These are phyloP conservation scores for Adelosebastes latens DNA, from an alignment of 2,797 vertebrate genomes.

Conservation along the genomic window DNA sequence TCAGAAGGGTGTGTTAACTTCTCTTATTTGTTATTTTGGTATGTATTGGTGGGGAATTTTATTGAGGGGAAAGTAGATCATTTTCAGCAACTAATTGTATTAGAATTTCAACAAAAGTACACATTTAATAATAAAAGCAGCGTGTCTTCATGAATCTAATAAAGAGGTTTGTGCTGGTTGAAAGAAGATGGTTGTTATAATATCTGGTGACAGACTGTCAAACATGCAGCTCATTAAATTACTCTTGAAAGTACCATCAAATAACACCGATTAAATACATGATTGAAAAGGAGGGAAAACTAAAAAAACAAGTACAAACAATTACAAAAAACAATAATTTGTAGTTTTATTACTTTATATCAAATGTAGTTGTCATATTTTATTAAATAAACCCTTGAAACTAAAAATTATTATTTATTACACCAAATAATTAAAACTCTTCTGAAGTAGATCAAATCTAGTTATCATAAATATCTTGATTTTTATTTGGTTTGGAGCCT, in stretches of 20 bases:
- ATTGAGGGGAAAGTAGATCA: not conserved
- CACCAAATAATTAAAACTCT: not conserved
- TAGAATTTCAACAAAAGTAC: not conserved
- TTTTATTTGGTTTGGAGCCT: not conserved
- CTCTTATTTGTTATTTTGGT: not conserved
- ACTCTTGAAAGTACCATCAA: not conserved
- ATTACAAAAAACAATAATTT: not conserved
- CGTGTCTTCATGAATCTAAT: not conserved
- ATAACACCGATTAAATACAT: not conserved
- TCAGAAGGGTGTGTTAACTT: not conserved
- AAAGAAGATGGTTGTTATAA: not conserved
- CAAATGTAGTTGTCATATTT: not conserved
- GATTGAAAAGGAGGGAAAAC: not conserved
- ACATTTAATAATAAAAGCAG: not conserved
- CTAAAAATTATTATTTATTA: constrained; percentile 1
- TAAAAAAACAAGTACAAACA: not conserved
- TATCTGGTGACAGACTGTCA: not conserved
- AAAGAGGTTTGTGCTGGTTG: not conserved
- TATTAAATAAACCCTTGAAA: not conserved
- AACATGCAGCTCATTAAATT: constrained; percentile 15
- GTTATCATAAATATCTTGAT: not conserved
- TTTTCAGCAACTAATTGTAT: not conserved
- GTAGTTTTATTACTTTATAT: not conserved
- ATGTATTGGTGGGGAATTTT: not conserved
- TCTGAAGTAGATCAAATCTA: not conserved